Evolutionary conservation across 2,113 vertebrate species (phyloP).

Genomic region (Corynorhinus townsendii): DNA sequence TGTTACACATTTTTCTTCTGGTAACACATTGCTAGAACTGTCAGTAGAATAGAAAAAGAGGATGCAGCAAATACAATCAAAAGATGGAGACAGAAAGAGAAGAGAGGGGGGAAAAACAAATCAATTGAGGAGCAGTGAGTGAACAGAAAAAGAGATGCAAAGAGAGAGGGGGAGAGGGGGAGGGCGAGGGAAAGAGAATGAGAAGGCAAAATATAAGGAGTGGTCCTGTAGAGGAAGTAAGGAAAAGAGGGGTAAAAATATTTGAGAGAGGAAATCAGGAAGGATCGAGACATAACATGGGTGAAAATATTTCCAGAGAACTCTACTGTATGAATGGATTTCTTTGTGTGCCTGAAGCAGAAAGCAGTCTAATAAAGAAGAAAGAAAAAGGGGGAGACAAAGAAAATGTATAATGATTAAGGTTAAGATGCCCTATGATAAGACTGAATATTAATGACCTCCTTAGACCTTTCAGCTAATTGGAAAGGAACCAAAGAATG

Average conservation of each 20-base stretch:
- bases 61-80: not conserved
- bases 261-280: not conserved
- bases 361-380: not conserved
- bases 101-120: too few species aligned
- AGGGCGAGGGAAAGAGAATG: not conserved
- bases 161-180: not conserved
- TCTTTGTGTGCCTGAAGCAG: not conserved
- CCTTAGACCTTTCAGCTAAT: not conserved
- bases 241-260: not conserved
- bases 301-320: not conserved
- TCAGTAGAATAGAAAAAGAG: not conserved
- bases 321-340: not conserved
- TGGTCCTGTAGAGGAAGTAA: not conserved
- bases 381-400: not conserved
- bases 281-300: not conserved
- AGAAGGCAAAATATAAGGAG: not conserved
- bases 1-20: not conserved
- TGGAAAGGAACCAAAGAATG: not conserved
- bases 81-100: not conserved
- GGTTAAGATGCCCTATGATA: not conserved
- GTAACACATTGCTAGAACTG: not conserved
- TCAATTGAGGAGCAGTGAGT: fast-evolving
- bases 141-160: not conserved
- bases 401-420: not conserved
- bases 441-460: not conserved